Percentiles rank a stretch among this genome's conserved stretches.
Conservation (phyloP, 2,797 vertebrate species). For the Sternotherus odoratus region DNA sequence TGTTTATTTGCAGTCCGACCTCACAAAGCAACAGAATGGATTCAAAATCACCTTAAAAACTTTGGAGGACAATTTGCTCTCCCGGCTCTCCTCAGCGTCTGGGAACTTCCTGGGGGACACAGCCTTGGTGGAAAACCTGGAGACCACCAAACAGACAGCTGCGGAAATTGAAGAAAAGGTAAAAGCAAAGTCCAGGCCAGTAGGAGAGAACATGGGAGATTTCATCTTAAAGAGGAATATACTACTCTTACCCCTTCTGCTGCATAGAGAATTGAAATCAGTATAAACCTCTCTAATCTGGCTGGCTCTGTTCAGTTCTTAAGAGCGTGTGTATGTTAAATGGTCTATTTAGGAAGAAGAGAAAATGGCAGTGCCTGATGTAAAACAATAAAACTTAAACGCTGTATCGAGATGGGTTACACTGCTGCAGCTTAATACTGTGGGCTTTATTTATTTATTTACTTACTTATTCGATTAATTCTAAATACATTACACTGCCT, state of each 20-base stretch:
- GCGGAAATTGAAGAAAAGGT: slow-evolving; percentile 94
- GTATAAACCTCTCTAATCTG: slow-evolving; percentile 4
- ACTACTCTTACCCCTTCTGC: neutral
- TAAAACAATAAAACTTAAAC: slow-evolving; percentile 59
- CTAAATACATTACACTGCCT: slow-evolving; percentile 8
- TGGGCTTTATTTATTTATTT: neutral
- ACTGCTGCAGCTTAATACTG: neutral
- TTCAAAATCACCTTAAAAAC: slow-evolving; percentile 98
- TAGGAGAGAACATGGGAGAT: neutral
- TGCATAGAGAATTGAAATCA: neutral
- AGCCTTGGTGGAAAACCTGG: slow-evolving; percentile 92
- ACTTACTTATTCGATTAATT: neutral
- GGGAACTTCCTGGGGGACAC: slow-evolving; percentile 95
- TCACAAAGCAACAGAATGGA: slow-evolving; percentile 94
- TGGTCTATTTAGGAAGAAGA: slow-evolving; percentile 41
- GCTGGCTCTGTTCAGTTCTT: slow-evolving; percentile 36
- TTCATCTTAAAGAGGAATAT: neutral
- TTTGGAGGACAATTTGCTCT: slow-evolving; percentile 93
- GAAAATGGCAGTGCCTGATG: slow-evolving; percentile 29
- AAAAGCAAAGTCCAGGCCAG: neutral
- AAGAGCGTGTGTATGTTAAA: slow-evolving; percentile 35
- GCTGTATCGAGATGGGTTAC: slow-evolving; percentile 47
- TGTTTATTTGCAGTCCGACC: slow-evolving; percentile 85
- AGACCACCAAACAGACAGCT: slow-evolving; percentile 92
- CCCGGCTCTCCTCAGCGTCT: slow-evolving; percentile 91